Base-by-base conservation (phyloP, 2,888 invertebrate species). In the Oeneis ivallda region DNA sequence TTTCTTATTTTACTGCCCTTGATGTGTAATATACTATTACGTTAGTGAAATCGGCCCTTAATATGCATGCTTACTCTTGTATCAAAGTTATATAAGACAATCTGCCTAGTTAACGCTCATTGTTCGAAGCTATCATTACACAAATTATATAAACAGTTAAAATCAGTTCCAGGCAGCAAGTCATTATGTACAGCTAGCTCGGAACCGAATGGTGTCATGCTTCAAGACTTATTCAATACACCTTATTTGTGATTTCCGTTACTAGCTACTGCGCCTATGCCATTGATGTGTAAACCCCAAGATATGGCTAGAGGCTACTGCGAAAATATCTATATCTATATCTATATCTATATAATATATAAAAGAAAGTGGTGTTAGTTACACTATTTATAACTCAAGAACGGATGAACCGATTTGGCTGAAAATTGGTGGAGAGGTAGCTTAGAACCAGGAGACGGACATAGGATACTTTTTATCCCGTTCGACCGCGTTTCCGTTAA, bases 221-320 rank as follows among this genome's bases (percentile, higher is more conserved):
- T 63, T 66, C 67, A 58, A 67, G 60, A 60, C 69, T 68, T 70
- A 71, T 71, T 70, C 70, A 70, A 71, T 67, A 67, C 69, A 69
- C 71, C 72, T 71, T 73, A 75, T 72, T 73, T 72, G 72, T 70
- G 70, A 72, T 75, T 72, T 71, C 71, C 71, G 72, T 72, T 72
- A 73, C 66, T 62, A 71, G 68, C 68, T 75, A 74, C 78, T 77
- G 76, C 49, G 80, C 82, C 73, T 76, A 78, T 85, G 82, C 81
- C 41, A 56, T 56, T 56, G 56, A 56, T 56, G 41, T 34, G 15
- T 9, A 5, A 53, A 10, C 37, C 15, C 11, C 1, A 6, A 50
- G 49, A 50, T 53, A 34, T 34, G 34, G 15, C 53, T 15, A 0
- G 34, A 26, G 49, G 49, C 19, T 50, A 26, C 19, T 9, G 19